Base-by-base conservation (phyloP, 2,888 invertebrate genomes). In the Cephus rjabovi region DNA sequence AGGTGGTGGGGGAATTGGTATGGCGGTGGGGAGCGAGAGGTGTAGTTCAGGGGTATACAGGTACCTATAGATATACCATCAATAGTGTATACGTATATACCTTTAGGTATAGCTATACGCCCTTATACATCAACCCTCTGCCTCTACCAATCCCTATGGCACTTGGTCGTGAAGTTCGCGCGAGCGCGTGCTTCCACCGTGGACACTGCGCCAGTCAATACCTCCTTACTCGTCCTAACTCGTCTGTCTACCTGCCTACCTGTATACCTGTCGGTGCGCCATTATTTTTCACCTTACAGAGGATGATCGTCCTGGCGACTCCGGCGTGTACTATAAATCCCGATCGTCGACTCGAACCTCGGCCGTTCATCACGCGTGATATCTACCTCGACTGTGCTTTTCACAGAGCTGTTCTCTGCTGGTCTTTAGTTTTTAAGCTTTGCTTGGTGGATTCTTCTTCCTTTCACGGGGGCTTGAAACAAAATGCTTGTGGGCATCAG, bases 141-240 rank as follows among this genome's bases (percentile, higher is more conserved):
- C 78, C 81, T 76, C 79, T 75, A 74, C 56, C 77, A 68, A 73
- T 75, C 77, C 79, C 81, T 75, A 76, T 79, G 75, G 76, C 78
- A 80, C 76, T 78, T 78, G 79, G 75, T 76, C 76, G 80, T 34
- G 73, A 74, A 34, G 79, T 80, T 81, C 84, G 87, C 85, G 85
- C 84, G 86, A 85, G 84, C 86, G 86, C 85, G 84, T 82, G 71
- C 71, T 56, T 56, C 56, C 56, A 56, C 71, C 71, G 31, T 31
- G 84, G 81, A 80, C 81, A 82, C 82, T 80, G 81, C 84, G 81
- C 84, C 81, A 86, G 86, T 86, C 86, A 83, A 86, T 82, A 75
- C 84, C 78, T 80, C 83, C 81, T 82, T 84, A 81, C 81, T 79
- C 75, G 81, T 40, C 15, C 40, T 40, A 40, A 40, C 40, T 40